Base-by-base conservation (phyloP, 92 coral and sea anemone genomes). In the Desmophyllum pertusum region DNA sequence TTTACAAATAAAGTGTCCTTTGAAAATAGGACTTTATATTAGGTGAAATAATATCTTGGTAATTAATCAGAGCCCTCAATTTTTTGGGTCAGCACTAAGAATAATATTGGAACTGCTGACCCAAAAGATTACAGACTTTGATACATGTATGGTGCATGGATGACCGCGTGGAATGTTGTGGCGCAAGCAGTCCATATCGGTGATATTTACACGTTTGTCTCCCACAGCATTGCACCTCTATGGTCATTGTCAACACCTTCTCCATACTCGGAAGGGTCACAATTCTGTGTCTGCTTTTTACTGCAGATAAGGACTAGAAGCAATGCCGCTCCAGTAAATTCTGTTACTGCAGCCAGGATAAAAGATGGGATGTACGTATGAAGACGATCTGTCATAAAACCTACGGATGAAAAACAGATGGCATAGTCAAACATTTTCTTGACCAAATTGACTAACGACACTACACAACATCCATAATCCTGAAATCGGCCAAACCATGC, bases 381-480 rank as follows among this genome's bases (percentile, higher is more conserved):
- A 5, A 81, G 86, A 21, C 59, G 86, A 73, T 81, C 86, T 6
- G 86, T 55, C 78, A 81, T 81, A 57, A 81, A 71, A 55, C 86
- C 86, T 71, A 33, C 33, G 6, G 61, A 63, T 38, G 40, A 23
- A 69, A 81, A 51, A 21, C n/a, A n/a, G 25, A 69, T 35, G 10
- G 36, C 6, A 72, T 1, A 6, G n/a, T 23, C n/a, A n/a, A n/a
- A n/a, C n/a, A n/a, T n/a, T n/a, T n/a, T n/a, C n/a, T n/a, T n/a
- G n/a, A n/a, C n/a, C n/a, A n/a, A n/a, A n/a, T n/a, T n/a, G n/a
- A n/a, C n/a, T n/a, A n/a, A n/a, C n/a, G n/a, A n/a, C n/a, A n/a
- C n/a, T n/a, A n/a, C n/a, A n/a, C n/a, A n/a, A n/a, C n/a, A n/a
- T n/a, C n/a, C n/a, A n/a, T n/a, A n/a, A n/a, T n/a, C n/a, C n/a